Conservation (phyloP, 2,888 invertebrate species). For the Agrotis exclamationis region DNA sequence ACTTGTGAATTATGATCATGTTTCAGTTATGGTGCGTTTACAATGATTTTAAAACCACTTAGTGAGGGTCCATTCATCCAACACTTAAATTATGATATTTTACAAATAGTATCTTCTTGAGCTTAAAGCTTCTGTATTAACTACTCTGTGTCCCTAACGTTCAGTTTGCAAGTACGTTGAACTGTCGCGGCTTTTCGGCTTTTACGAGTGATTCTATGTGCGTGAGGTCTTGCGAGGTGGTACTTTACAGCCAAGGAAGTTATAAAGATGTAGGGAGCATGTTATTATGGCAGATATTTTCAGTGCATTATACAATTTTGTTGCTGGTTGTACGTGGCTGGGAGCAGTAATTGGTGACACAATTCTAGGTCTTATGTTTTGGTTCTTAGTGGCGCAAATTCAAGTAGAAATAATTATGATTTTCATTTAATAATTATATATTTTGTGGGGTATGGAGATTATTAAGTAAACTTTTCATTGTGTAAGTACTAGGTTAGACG, state of each 20-base stretch:
- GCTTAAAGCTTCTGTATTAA: slow-evolving; percentile 20
- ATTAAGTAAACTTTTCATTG: too few species aligned
- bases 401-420: background rate
- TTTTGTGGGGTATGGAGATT: too few species aligned
- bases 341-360: slow-evolving; percentile 14
- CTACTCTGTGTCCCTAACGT: background rate
- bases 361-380: background rate
- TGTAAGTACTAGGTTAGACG: too few species aligned
- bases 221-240: slow-evolving; percentile 57
- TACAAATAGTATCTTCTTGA: background rate
- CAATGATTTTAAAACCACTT: too few species aligned
- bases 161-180: slow-evolving; percentile 54
- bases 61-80: too few species aligned
- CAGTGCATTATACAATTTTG: slow-evolving; percentile 51
- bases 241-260: slow-evolving; percentile 48
- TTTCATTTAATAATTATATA: too few species aligned
- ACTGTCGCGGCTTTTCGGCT: slow-evolving; percentile 62
- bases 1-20: background rate
- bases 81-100: too few species aligned
- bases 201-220: slow-evolving; percentile 62
- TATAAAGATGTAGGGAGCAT: slow-evolving; percentile 51
- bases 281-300: slow-evolving; percentile 32
- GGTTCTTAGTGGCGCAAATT: background rate
- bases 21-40: too few species aligned
- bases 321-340: slow-evolving; percentile 27